These are phyloP conservation scores for Drosophila ezoana DNA, from an alignment of 2,888 invertebrate species.

Conservation along the genomic window DNA sequence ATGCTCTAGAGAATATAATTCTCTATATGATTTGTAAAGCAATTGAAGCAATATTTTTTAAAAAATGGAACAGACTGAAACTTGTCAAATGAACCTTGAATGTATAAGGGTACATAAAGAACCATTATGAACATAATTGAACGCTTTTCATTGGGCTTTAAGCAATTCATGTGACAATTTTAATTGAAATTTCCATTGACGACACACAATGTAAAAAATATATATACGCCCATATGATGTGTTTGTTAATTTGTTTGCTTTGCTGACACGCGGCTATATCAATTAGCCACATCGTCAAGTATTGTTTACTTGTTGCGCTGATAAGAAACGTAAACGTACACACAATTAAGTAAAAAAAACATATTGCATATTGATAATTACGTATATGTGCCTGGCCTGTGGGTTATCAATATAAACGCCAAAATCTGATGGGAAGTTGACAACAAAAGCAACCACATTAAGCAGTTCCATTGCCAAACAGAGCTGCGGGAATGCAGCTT, in stretches of 20 bases:
- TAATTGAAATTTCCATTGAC: slow-evolving; percentile 41
- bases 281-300: slow-evolving; percentile 32
- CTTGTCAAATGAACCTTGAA: not conserved
- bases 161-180: slow-evolving; percentile 35
- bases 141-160: slow-evolving; percentile 1
- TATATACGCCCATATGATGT: slow-evolving; percentile 1
- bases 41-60: slow-evolving; percentile 1
- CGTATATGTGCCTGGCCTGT: not conserved
- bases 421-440: slow-evolving; percentile 12
- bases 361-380: slow-evolving; percentile 20
- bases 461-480: not conserved
- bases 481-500: slow-evolving; percentile 18
- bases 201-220: slow-evolving; percentile 2
- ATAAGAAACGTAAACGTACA: slow-evolving; percentile 5
- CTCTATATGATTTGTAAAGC: too few relatives aligned
- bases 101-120: not conserved
- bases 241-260: slow-evolving; percentile 6
- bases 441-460: not conserved
- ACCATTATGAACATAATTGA: slow-evolving; percentile 10
- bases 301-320: slow-evolving; percentile 22
- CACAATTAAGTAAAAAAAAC: not conserved
- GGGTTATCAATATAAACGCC: not conserved
- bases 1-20: not conserved
- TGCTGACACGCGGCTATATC: slow-evolving; percentile 17
- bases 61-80: not conserved